phyloP scores from a whole-genome alignment of 2,888 invertebrate species.

The Eledone cirrhosa region DNA sequence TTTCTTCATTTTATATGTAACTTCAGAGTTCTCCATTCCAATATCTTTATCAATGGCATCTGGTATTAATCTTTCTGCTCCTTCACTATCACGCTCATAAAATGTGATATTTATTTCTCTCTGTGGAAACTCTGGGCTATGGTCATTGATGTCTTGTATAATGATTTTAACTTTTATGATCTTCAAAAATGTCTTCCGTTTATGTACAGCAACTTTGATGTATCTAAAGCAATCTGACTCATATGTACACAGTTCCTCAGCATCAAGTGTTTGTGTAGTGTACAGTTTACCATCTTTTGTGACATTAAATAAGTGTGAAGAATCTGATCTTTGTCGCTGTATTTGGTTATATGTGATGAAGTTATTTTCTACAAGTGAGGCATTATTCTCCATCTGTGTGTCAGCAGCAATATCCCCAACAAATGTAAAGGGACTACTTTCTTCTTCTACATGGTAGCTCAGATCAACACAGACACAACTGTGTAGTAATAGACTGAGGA shows the following conservation, averaged over 20 bases:
- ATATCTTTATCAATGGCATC: conserved; percentile 3
- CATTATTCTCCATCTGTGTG: not conserved
- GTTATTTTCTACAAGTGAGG: not conserved
- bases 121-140: conserved; percentile 28
- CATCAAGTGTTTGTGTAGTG: conserved; percentile 2
- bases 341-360: not conserved
- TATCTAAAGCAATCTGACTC: not conserved
- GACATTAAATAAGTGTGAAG: not conserved
- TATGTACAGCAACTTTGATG: conserved; percentile 1
- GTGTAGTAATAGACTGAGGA: not conserved
- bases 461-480: not conserved
- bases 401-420: not conserved
- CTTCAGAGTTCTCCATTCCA: not conserved
- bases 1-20: conserved; percentile 3
- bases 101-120: conserved; percentile 4
- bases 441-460: conserved; percentile 16
- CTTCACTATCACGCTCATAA: conserved; percentile 30
- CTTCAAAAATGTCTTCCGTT: not conserved
- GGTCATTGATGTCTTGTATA: conserved; percentile 35
- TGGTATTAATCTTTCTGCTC: not conserved
- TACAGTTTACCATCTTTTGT: not conserved
- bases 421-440: not conserved
- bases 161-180: not conserved
- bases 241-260: not conserved
- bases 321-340: not conserved